A percentile compares a stretch with the other conserved stretches of the same genome.
Evolutionary conservation across 2,113 vertebrate genomes (phyloP).

Genomic region (Cygnus buccinator): DNA sequence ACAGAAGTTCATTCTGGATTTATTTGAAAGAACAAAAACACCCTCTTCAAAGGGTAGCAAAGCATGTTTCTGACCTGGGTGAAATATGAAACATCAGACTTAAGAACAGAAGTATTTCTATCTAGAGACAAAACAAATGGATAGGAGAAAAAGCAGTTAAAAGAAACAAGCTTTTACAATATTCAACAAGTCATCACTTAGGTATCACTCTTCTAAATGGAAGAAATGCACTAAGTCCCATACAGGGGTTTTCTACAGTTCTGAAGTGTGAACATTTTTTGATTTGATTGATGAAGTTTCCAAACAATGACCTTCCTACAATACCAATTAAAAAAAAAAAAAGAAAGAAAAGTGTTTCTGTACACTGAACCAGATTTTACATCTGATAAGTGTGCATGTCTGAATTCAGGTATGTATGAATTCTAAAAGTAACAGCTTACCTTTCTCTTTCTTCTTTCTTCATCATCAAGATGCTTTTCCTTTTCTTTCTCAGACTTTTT

Average conservation of each 20-base stretch:
- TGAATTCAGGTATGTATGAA: not conserved
- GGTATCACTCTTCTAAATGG: not conserved
- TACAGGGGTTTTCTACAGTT: fast-evolving
- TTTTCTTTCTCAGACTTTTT: slow-evolving; percentile 96
- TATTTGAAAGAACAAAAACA: not conserved
- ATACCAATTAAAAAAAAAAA: not conserved
- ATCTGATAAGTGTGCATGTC: not conserved
- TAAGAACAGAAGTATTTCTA: not conserved
- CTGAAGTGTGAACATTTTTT: not conserved
- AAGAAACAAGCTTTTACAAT: not conserved
- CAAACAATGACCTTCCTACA: not conserved
- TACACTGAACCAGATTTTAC: not conserved
- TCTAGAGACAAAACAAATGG: not conserved
- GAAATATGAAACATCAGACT: not conserved
- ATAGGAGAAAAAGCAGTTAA: not conserved
- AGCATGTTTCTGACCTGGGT: not conserved
- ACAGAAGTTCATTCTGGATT: not conserved
- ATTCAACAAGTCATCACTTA: not conserved
- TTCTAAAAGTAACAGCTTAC: slow-evolving; percentile 53
- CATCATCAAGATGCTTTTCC: slow-evolving; percentile 92
- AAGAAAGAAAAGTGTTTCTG: not conserved
- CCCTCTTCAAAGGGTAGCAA: not conserved
- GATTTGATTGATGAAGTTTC: not conserved
- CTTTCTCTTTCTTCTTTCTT: slow-evolving; percentile 92
- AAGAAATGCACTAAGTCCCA: not conserved